phyloP scores from a whole-genome alignment of 2,888 invertebrate genomes.

The Teleogryllus oceanicus region DNA sequence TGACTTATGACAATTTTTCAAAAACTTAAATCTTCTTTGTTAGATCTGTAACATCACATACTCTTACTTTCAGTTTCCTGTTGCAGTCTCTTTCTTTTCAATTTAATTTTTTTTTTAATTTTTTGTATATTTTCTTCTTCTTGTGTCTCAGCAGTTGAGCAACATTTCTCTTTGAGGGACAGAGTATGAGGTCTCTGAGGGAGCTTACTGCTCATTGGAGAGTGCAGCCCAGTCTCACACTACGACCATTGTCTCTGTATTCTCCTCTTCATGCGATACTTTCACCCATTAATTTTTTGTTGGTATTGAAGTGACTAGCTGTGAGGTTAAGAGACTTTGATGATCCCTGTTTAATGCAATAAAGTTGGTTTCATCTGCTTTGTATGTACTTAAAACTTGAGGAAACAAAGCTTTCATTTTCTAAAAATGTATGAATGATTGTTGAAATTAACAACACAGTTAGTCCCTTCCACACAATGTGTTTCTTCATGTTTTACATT shows the following conservation, averaged over 20 bases:
- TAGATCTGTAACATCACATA: background rate
- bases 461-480: background rate
- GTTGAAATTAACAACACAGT: background rate
- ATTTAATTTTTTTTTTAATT: background rate
- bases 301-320: background rate
- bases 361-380: no score
- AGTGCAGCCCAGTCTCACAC: background rate
- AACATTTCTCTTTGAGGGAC: slow-evolving; percentile 5
- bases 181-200: background rate
- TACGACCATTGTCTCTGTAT: background rate
- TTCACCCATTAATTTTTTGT: slow-evolving; percentile 9
- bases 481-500: slow-evolving; percentile 7
- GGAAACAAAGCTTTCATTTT: background rate
- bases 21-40: background rate
- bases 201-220: background rate
- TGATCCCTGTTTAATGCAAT: no score
- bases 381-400: no score
- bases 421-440: background rate
- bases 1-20: background rate
- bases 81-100: background rate
- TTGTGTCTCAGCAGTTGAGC: slow-evolving; percentile 1
- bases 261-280: background rate
- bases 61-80: slow-evolving; percentile 6
- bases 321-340: background rate
- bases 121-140: background rate